A percentile compares a stretch with the other conserved stretches of the same genome.
Evolutionary conservation across 2,113 vertebrate species (phyloP).

Genomic region (Trematocara nigrifrons): DNA sequence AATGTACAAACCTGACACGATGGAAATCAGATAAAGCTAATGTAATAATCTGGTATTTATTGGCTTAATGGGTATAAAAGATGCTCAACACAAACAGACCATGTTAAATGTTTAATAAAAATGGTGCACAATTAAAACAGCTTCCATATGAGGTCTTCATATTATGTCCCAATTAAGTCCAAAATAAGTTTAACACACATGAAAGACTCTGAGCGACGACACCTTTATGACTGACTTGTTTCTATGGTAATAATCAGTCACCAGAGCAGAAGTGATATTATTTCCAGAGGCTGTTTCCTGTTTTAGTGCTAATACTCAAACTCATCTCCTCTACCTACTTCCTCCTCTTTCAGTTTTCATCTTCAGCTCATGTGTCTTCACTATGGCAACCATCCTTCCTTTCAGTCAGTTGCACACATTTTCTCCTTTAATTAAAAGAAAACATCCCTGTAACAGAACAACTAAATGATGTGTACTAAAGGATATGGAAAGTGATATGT

Average conservation of each 20-base stretch:
- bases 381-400: neutral
- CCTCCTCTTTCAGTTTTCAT: neutral
- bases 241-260: slow-evolving; percentile 9
- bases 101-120: neutral
- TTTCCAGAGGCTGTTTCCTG: slow-evolving; percentile 19
- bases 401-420: neutral
- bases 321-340: neutral
- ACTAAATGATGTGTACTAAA: neutral
- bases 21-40: neutral
- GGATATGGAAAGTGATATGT: neutral
- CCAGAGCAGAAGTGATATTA: slow-evolving; percentile 39
- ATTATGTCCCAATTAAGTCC: neutral
- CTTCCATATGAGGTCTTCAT: neutral
- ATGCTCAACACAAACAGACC: neutral
- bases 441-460: neutral
- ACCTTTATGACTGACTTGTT: neutral
- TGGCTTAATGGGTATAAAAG: neutral
- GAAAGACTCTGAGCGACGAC: neutral
- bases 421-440: neutral
- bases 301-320: neutral
- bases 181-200: neutral
- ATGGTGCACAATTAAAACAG: neutral
- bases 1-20: neutral
- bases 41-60: neutral
- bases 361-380: neutral